Base-by-base conservation (phyloP, 2,888 invertebrate genomes). In the Eupithecia tripunctaria region DNA sequence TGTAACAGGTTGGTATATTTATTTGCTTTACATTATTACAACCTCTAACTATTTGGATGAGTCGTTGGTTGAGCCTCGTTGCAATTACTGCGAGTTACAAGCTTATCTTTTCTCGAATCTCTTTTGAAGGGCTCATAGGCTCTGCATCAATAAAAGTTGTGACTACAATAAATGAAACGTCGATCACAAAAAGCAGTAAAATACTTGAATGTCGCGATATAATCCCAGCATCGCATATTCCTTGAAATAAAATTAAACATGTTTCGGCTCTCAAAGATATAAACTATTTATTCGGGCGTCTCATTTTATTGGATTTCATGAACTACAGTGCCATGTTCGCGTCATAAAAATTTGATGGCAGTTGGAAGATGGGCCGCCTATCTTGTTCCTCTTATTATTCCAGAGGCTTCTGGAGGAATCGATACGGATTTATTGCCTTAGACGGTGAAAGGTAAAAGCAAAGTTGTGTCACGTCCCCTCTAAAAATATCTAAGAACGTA, bases 291-390 rank as follows among this genome's bases (percentile, higher is more conserved):
- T 70, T 71, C 72, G 70, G 29, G 66, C 71, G 72, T 79, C 76
- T 74, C 73, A 64, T 83, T 84, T 84, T 83, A 84, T 84, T 81
- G 77, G 78, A 70, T 80, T 81, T 81, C 80, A 82, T 81, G 80
- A 82, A 80, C 81, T 80, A 77, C 69, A 71, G 68, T 21, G 65
- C 18, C 73, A 69, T 82, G 78, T 80, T 78, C 68, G 51, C 71
- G 73, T 81, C 82, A 82, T 85, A 85, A 85, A 84, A 85, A 69
- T 82, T 82, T 80, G 80, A 81, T 79, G 70, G 78, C 76, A 64
- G 47, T 73, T 74, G 66, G 66, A 73, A 77, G 82, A 84, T 81
- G 80, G 78, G 70, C 60, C 65, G 68, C 77, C 81, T 81, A 78
- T 79, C 80, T 80, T 79, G 72, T 68, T 76, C 78, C 72, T 73